These are phyloP conservation scores for Aramus guarauna DNA, from an alignment of 2,113 vertebrate genomes.

Conservation along the genomic window DNA sequence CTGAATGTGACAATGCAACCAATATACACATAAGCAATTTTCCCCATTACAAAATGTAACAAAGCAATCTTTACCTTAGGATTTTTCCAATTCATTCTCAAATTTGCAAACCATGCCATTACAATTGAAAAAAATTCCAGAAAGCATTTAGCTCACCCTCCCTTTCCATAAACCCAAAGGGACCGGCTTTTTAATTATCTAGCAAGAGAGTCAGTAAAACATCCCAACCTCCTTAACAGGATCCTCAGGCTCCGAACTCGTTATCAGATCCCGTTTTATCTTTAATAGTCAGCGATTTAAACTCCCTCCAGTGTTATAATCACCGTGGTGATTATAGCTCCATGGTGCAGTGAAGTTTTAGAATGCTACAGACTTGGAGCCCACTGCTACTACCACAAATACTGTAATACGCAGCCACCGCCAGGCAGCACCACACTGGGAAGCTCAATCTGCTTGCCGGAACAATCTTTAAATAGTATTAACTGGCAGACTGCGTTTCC, in stretches of 20 bases:
- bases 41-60: neutral
- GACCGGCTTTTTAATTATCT: neutral
- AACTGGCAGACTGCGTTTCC: neutral
- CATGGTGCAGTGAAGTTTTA: neutral
- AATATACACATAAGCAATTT: neutral
- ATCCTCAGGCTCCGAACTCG: constrained; percentile 33
- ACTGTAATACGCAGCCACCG: neutral
- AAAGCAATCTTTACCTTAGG: neutral
- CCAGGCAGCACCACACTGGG: neutral
- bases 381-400: neutral
- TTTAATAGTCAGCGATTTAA: constrained; percentile 9
- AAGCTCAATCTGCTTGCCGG: constrained; percentile 15
- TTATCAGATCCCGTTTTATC: constrained; percentile 8
- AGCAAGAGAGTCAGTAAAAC: neutral
- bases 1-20: neutral
- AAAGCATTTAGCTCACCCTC: neutral
- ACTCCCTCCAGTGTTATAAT: constrained; percentile 5
- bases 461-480: constrained; percentile 41
- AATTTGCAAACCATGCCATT: neutral
- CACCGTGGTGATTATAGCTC: neutral
- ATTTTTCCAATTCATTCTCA: neutral
- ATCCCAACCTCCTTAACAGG: neutral
- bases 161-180: neutral
- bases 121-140: neutral
- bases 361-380: neutral